Conservation (phyloP, 2,888 invertebrate genomes). For the Trissolcus japonicus region DNA sequence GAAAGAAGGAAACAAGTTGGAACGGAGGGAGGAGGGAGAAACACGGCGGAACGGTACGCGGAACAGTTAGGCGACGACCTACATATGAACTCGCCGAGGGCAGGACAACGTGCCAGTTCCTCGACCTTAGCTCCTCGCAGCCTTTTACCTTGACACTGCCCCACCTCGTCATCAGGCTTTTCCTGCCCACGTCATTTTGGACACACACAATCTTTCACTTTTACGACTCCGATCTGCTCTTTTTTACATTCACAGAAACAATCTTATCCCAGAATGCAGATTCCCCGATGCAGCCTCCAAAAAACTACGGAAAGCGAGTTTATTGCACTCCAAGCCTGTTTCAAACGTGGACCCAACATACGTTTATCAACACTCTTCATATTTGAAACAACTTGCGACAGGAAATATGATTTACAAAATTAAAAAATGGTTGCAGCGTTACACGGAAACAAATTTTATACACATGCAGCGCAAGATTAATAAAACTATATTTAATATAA, state of each 20-base stretch:
- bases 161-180: constrained; percentile 20
- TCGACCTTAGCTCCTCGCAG: constrained; percentile 54
- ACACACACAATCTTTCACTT: constrained; percentile 45
- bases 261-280: constrained; percentile 13
- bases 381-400: background rate
- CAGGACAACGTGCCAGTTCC: constrained; percentile 74
- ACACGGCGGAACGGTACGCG: constrained; percentile 72
- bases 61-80: constrained; percentile 76
- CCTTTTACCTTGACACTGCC: constrained; percentile 53
- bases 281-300: background rate
- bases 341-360: background rate
- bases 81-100: constrained; percentile 70
- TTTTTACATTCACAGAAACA: constrained; percentile 22
- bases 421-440: too few relatives aligned
- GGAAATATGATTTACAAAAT: background rate
- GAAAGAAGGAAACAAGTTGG: constrained; percentile 51
- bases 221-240: constrained; percentile 27
- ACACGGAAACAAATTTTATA: background rate
- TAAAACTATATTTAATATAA: too few relatives aligned
- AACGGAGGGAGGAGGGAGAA: constrained; percentile 44
- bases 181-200: constrained; percentile 37
- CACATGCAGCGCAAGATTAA: too few relatives aligned
- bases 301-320: constrained; percentile 32
- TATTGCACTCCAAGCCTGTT: constrained; percentile 3
- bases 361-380: background rate